These are phyloP conservation scores for Procambarus clarkii DNA, from an alignment of 1,140 invertebrate genomes.

Conservation along the genomic window DNA sequence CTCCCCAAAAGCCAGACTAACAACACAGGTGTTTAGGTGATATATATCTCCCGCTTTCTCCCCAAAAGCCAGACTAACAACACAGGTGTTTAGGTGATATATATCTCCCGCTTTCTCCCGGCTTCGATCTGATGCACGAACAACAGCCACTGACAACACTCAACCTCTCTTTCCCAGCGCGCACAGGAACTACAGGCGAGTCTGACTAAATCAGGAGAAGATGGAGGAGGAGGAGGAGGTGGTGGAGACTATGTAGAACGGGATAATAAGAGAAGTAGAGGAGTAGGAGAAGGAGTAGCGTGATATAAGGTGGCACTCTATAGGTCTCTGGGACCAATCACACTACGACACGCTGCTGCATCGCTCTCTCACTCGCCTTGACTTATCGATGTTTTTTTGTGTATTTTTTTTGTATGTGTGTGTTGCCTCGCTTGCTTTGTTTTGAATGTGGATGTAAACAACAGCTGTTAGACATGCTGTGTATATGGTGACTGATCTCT, in stretches of 20 bases:
- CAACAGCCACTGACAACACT: conserved; percentile 52
- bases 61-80: too few relatives aligned
- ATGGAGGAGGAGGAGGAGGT: conserved; percentile 1
- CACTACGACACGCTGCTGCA: conserved; percentile 50
- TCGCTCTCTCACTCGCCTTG: conserved; percentile 37
- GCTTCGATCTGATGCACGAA: neutral
- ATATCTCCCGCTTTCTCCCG: neutral
- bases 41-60: neutral
- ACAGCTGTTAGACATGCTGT: conserved; percentile 20
- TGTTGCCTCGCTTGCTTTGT: conserved; percentile 3
- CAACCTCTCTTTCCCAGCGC: conserved; percentile 64
- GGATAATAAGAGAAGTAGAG: neutral
- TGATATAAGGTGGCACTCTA: conserved; percentile 4
- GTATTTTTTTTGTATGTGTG: neutral
- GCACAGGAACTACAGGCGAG: conserved; percentile 66
- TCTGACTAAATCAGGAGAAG: conserved; percentile 29
- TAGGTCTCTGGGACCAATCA: neutral
- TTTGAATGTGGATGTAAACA: conserved; percentile 57
- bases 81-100: neutral
- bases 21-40: neutral
- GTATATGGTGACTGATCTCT: neutral
- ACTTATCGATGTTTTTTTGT: neutral
- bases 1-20: neutral
- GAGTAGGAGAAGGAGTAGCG: conserved; percentile 16
- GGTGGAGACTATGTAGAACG: neutral